Base-by-base conservation (phyloP, 2,888 invertebrate genomes). In the Erebia ligea region DNA sequence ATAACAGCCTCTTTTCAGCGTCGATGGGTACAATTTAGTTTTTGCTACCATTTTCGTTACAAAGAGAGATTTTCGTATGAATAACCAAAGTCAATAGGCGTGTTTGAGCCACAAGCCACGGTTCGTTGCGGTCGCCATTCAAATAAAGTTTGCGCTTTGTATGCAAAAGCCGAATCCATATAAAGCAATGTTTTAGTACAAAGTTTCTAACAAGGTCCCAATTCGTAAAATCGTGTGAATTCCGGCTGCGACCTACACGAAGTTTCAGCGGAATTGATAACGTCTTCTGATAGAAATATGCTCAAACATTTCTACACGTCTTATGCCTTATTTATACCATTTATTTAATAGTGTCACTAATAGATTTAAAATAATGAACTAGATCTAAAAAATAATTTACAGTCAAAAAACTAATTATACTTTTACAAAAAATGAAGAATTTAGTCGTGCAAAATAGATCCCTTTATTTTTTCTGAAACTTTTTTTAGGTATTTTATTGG, bases 131-230 rank as follows among this genome's bases (percentile, higher is more conserved):
- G 89, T 86, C 78, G 78, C 81, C 80, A 84, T 88, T 87, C 88
- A 89, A 90, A 89, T 90, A 88, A 86, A 89, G 86, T 88, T 86
- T 85, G 84, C 84, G 65, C 70, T 72, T 68, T 61, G 69, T 68
- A 67, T 69, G 65, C 73, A 66, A 68, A 73, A 67, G 64, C 70
- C 19, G 64, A 68, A 73, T 74, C 64, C 34, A 71, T 71, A 67
- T 66, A 73, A 69, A 67, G 67, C 69, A 67, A 73, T 65, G 71
- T 71, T 73, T 69, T 65, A 67, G 67, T 66, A 59, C 68, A 75
- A 77, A 76, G 71, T 77, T 74, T 56, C 67, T 68, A 76, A 75
- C 76, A 75, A 73, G 73, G 71, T 76, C 69, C 65, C 54, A 65
- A 74, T 73, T 75, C 76, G 71, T 73, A 72, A 67, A 67, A 62